These are phyloP conservation scores for Atta colombica DNA, from an alignment of 1,140 invertebrate genomes.

Conservation along the genomic window DNA sequence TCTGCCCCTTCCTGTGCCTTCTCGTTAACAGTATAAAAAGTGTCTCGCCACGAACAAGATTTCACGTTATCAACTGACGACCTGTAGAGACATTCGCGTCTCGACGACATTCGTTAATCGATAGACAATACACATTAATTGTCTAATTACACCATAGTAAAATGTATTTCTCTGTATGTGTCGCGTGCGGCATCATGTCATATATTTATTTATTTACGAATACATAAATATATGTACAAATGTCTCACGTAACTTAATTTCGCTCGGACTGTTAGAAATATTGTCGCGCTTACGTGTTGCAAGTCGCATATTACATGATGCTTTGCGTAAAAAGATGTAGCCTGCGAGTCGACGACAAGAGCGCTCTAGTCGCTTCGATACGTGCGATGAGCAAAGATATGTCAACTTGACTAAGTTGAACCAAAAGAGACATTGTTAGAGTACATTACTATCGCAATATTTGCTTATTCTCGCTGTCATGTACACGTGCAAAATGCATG, in stretches of 20 bases:
- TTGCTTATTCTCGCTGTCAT: neutral
- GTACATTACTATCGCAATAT: slow-evolving; percentile 20
- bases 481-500: neutral
- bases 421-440: neutral
- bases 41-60: neutral
- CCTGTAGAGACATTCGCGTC: neutral
- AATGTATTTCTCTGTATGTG: slow-evolving; percentile 12
- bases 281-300: neutral
- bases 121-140: neutral
- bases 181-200: slow-evolving; percentile 45
- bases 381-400: slow-evolving; percentile 13
- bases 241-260: neutral
- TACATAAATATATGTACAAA: slow-evolving; percentile 65
- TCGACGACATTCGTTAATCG: neutral
- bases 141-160: neutral
- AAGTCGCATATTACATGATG: neutral
- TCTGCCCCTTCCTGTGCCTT: slow-evolving; percentile 63
- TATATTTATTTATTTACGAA: slow-evolving; percentile 70
- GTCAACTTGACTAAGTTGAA: neutral
- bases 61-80: slow-evolving; percentile 20
- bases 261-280: too few species aligned
- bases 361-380: neutral
- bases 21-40: slow-evolving; percentile 53
- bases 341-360: neutral
- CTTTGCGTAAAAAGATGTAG: neutral